Evolutionary conservation across 2,797 vertebrate genomes (phyloP).

Genomic region (Halcyon chelicuti): DNA sequence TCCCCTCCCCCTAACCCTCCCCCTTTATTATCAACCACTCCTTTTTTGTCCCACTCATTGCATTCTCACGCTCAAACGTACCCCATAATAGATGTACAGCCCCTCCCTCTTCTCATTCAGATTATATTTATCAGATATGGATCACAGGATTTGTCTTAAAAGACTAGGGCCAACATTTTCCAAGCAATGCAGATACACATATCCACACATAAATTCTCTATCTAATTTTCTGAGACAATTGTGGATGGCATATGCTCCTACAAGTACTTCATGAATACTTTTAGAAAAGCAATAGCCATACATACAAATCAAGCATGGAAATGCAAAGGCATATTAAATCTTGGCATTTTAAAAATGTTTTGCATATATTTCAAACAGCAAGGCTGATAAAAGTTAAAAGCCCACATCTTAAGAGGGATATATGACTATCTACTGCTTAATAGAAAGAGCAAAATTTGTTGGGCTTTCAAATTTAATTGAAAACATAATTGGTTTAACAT

Average conservation of each 20-base stretch:
- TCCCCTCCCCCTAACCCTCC: neutral
- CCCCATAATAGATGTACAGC: neutral
- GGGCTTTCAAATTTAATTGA: neutral
- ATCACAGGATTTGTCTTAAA: neutral
- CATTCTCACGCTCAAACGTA: neutral
- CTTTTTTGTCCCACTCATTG: neutral
- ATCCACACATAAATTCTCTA: neutral
- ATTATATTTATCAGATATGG: neutral
- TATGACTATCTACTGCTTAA: neutral
- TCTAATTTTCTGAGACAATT: neutral
- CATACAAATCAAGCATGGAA: neutral
- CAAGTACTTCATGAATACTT: neutral
- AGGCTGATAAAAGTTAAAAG: slow-evolving; percentile 16
- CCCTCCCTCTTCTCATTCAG: neutral
- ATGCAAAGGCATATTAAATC: slow-evolving; percentile 28
- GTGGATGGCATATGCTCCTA: neutral
- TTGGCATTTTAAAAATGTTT: neutral
- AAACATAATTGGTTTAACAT: neutral
- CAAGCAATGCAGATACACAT: neutral
- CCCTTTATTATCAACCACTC: slow-evolving; percentile 21
- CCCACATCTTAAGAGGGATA: neutral
- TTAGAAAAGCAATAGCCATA: slow-evolving; percentile 33
- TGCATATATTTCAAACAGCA: neutral
- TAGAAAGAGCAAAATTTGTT: neutral
- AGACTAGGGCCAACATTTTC: neutral